These are phyloP conservation scores for Porites cylindrica DNA, from an alignment of 92 coral and sea anemone species.

Conservation along the genomic window DNA sequence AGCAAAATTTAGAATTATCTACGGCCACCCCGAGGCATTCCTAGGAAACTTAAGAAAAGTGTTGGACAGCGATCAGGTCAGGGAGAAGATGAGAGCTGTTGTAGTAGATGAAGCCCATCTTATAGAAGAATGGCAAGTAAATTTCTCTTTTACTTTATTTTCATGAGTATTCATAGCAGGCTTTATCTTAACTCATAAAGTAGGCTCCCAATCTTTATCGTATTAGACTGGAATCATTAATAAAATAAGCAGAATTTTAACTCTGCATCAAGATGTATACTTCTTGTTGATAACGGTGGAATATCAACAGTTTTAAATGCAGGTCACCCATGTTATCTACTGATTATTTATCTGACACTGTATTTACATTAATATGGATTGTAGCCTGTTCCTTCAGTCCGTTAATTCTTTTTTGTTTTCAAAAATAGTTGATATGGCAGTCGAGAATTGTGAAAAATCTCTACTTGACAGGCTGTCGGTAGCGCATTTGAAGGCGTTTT, in stretches of 20 bases:
- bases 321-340: too few relatives aligned
- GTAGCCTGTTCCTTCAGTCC: too few relatives aligned
- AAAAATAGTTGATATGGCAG: too few relatives aligned
- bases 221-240: neutral
- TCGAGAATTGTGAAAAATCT: too few relatives aligned
- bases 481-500: too few relatives aligned
- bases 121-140: constrained; percentile 43
- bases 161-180: neutral
- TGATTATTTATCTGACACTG: too few relatives aligned
- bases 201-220: neutral
- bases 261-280: neutral
- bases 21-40: constrained; percentile 18
- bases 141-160: neutral
- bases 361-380: too few relatives aligned
- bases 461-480: too few relatives aligned
- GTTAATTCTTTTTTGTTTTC: too few relatives aligned
- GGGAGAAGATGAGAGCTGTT: constrained; percentile 6
- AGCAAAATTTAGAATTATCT: constrained; percentile 3
- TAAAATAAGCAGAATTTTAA: too few relatives aligned
- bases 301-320: too few relatives aligned
- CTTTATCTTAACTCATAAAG: neutral
- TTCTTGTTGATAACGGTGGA: neutral
- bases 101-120: constrained; percentile 50
- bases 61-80: constrained; percentile 17
- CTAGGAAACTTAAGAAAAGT: neutral